phyloP scores from a whole-genome alignment of 1,140 invertebrate species.

The Trichomalopsis sarcophagae region DNA sequence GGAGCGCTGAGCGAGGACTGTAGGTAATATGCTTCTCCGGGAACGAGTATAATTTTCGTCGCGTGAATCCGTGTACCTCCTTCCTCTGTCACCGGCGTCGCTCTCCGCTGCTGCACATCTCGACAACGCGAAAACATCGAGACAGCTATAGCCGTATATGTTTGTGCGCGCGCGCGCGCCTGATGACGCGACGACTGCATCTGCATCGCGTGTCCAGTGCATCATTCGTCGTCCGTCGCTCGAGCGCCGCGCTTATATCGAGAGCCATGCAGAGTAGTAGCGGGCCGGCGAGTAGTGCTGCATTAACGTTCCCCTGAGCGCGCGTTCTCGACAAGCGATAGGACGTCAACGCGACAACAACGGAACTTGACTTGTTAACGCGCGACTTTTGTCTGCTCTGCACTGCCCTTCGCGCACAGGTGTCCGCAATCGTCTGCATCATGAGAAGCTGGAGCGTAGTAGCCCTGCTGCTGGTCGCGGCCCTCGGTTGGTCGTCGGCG shows the following conservation, averaged over 20 bases:
- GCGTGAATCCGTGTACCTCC: no score
- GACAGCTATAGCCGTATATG: not conserved
- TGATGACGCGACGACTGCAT: not conserved
- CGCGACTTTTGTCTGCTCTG: no score
- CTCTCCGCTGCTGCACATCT: no score
- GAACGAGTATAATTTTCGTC: no score
- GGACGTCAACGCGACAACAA: not conserved
- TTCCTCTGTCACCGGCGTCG: no score
- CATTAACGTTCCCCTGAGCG: constrained; percentile 1
- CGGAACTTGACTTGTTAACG: not conserved
- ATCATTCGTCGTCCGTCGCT: not conserved
- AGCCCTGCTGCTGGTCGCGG: not conserved
- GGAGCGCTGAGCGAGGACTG: constrained; percentile 2
- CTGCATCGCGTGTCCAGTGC: not conserved
- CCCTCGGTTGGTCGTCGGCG: constrained; percentile 54
- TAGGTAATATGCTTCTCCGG: not conserved
- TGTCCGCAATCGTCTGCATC: not conserved
- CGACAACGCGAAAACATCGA: not conserved
- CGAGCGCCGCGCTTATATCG: not conserved
- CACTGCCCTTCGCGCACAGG: not conserved
- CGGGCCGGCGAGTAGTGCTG: constrained; percentile 13
- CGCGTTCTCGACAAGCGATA: not conserved
- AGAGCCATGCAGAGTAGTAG: not conserved
- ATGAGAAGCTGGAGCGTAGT: not conserved
- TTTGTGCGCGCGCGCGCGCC: not conserved